Conservation (phyloP, 1,140 invertebrate species). For the Colletes latitarsis region DNA sequence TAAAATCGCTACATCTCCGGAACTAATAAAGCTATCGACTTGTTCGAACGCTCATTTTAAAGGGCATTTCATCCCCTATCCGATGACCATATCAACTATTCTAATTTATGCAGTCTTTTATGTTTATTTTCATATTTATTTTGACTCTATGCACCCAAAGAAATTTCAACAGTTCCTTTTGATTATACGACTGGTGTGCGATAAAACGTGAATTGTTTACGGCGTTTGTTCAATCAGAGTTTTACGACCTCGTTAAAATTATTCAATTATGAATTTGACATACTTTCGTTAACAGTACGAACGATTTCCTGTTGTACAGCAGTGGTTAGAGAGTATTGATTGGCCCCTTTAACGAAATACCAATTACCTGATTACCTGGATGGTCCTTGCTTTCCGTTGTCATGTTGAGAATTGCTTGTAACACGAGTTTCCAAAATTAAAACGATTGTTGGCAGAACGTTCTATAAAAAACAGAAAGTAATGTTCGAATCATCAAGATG, state of each 20-base stretch:
- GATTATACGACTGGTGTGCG: neutral
- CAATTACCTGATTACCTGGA: constrained; percentile 5
- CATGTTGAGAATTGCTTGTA: neutral
- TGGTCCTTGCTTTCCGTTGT: neutral
- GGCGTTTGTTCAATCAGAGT: too few relatives aligned
- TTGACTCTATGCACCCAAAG: too few relatives aligned
- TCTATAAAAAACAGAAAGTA: constrained; percentile 8
- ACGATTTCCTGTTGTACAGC: neutral
- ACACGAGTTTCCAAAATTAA: neutral
- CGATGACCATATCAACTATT: too few relatives aligned
- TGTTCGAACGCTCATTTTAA: too few relatives aligned
- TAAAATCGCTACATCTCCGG: too few relatives aligned
- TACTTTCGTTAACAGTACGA: too few relatives aligned
- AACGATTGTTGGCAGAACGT: neutral
- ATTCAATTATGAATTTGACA: neutral
- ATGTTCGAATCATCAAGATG: too few relatives aligned
- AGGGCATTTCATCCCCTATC: too few relatives aligned
- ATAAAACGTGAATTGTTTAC: neutral
- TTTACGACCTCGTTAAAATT: constrained; percentile 5
- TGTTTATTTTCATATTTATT: too few relatives aligned
- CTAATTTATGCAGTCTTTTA: too few relatives aligned
- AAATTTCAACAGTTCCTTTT: too few relatives aligned
- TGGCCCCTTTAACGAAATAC: neutral
- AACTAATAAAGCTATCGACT: too few relatives aligned
- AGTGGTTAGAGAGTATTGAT: constrained; percentile 6